Evolutionary conservation across 2,888 invertebrate species (phyloP).

Genomic region (Nephrotoma guestfalica): DNA sequence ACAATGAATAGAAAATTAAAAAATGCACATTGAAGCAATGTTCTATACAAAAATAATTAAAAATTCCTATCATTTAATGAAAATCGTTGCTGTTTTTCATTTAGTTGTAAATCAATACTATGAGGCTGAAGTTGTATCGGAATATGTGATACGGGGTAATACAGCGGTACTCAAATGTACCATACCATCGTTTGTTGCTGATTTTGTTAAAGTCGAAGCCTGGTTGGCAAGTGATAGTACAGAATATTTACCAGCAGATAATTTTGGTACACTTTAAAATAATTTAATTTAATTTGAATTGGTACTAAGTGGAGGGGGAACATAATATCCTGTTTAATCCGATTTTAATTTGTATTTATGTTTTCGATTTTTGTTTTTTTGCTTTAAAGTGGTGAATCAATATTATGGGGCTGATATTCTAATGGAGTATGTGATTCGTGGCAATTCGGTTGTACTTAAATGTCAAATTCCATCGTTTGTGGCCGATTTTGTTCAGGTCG

Average conservation of each 20-base stretch:
- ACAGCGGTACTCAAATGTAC: constrained; percentile 78
- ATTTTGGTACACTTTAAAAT: constrained; percentile 48
- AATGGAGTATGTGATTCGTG: constrained; percentile 58
- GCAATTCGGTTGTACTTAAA: constrained; percentile 55
- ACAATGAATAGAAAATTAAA: not conserved
- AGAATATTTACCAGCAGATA: constrained; percentile 51
- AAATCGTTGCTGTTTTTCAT: not conserved
- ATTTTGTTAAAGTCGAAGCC: constrained; percentile 79
- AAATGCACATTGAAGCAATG: not conserved
- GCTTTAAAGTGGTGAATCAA: constrained; percentile 49
- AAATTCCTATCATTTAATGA: not conserved
- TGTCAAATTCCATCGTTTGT: constrained; percentile 63
- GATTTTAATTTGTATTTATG: not conserved
- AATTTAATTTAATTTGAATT: not conserved
- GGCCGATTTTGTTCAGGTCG: constrained; percentile 55
- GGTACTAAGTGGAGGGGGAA: not conserved
- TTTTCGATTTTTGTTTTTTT: not conserved
- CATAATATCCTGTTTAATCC: not conserved
- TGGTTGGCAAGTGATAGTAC: constrained; percentile 56
- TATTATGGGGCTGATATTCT: constrained; percentile 56
- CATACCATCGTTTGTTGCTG: constrained; percentile 79
- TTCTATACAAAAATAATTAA: not conserved
- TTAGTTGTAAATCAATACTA: constrained; percentile 80
- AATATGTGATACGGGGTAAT: constrained; percentile 79
- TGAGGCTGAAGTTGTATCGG: constrained; percentile 77